Conservation (phyloP, 1,140 invertebrate genomes). For the Hermetia illucens region DNA sequence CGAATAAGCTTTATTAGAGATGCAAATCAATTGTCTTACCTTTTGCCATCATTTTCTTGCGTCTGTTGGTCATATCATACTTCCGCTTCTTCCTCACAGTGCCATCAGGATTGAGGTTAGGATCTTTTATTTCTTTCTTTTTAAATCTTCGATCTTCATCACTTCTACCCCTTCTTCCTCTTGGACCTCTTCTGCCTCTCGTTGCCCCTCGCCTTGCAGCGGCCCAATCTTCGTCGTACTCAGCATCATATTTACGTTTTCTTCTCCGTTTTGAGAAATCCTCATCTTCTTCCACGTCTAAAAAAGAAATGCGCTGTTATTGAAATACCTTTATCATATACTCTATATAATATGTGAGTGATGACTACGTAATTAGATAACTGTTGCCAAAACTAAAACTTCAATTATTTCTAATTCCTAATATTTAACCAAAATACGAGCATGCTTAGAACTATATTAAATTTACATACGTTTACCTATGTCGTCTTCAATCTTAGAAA, state of each 20-base stretch:
- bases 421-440: no score
- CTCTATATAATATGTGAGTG: not conserved
- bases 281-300: conserved; percentile 25
- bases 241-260: conserved; percentile 24
- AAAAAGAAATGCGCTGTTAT: conserved; percentile 3
- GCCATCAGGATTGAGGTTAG: no score
- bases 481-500: not conserved
- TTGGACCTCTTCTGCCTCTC: conserved; percentile 13
- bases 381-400: no score
- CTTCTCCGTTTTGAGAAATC: conserved; percentile 21
- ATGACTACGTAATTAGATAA: not conserved
- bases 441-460: no score
- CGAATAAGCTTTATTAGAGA: no score
- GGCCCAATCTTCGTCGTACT: conserved; percentile 29
- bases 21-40: no score
- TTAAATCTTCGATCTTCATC: not conserved
- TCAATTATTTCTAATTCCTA: not conserved
- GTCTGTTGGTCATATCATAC: no score
- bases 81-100: no score
- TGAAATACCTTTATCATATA: not conserved
- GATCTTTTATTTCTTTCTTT: no score
- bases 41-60: no score
- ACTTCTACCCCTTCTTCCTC: not conserved
- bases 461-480: no score
- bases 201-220: conserved; percentile 2